A percentile compares a stretch with the other conserved stretches of the same genome.
Evolutionary conservation across 2,888 invertebrate genomes (phyloP).

Genomic region (Tetranychus truncatus): DNA sequence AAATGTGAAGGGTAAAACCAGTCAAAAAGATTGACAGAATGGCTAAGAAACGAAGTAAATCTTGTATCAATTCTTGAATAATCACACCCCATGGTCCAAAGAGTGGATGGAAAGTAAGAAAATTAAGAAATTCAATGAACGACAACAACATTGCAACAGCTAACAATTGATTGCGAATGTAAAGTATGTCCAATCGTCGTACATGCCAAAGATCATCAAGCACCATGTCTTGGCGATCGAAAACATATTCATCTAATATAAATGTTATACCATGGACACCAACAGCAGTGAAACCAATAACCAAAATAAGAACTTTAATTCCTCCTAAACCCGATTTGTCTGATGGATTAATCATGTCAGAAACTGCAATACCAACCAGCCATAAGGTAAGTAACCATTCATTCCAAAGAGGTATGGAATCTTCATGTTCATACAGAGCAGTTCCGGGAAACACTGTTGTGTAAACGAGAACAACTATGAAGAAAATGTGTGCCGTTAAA

Average conservation of each 20-base stretch:
- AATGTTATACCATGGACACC: conserved; percentile 62
- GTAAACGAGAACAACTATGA: conserved; percentile 76
- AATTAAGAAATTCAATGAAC: conserved; percentile 92
- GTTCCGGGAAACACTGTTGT: conserved; percentile 39
- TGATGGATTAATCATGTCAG: conserved; percentile 91
- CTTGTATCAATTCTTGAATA: conserved; percentile 47
- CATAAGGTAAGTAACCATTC: conserved; percentile 87
- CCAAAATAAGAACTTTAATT: conserved; percentile 40
- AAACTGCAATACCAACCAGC: conserved; percentile 79
- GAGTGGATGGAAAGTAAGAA: conserved; percentile 92
- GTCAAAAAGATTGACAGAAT: conserved; percentile 93
- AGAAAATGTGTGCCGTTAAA: conserved; percentile 90
- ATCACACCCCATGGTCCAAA: conserved; percentile 99
- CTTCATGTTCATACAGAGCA: conserved; percentile 34
- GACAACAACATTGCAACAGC: conserved; percentile 83
- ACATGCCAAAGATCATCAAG: conserved; percentile 2
- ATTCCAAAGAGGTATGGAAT: conserved; percentile 74
- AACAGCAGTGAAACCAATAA: conserved; percentile 69
- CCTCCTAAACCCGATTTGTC: conserved; percentile 91
- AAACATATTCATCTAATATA: conserved; percentile 29
- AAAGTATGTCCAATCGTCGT: conserved; percentile 61
- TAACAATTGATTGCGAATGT: conserved; percentile 88
- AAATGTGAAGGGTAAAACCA: conserved; percentile 83
- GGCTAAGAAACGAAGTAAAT: conserved; percentile 51
- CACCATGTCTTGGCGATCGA: conserved; percentile 27